These are phyloP conservation scores for Sycophila sp. DNA, from an alignment of 1,140 invertebrate species.

Conservation along the genomic window DNA sequence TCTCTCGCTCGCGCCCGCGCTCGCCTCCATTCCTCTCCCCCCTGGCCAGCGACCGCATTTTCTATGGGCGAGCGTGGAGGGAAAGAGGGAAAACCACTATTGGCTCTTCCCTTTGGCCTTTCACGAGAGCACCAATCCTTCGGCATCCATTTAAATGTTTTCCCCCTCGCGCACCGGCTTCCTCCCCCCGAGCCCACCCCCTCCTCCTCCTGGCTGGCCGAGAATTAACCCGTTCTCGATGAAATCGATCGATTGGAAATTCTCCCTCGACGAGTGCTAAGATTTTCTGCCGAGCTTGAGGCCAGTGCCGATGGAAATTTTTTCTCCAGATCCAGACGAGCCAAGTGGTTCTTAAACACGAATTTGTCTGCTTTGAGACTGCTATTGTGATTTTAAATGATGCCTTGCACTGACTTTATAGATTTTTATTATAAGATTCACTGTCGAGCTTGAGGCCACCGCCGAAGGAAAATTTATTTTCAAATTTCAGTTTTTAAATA, in stretches of 20 bases:
- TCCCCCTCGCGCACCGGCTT: neutral
- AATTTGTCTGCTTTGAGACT: too few relatives aligned
- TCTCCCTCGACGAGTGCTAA: neutral
- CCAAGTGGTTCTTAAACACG: too few relatives aligned
- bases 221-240: slow-evolving; percentile 15
- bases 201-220: neutral
- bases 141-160: slow-evolving; percentile 47
- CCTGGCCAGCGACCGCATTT: slow-evolving; percentile 52
- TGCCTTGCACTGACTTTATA: too few relatives aligned
- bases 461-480: too few relatives aligned
- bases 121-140: slow-evolving; percentile 44
- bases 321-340: too few relatives aligned
- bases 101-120: slow-evolving; percentile 52
- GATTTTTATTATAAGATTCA: too few relatives aligned
- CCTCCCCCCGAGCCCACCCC: neutral
- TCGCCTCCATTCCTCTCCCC: neutral
- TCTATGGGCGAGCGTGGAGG: slow-evolving; percentile 45
- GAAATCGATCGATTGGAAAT: slow-evolving; percentile 33
- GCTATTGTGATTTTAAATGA: too few relatives aligned
- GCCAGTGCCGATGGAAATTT: too few relatives aligned
- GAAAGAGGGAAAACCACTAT: slow-evolving; percentile 53
- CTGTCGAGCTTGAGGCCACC: too few relatives aligned
- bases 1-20: neutral
- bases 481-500: too few relatives aligned
- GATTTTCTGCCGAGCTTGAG: neutral